Evolutionary conservation across 1,140 invertebrate genomes (phyloP).

Genomic region (Trichonephila clavata): DNA sequence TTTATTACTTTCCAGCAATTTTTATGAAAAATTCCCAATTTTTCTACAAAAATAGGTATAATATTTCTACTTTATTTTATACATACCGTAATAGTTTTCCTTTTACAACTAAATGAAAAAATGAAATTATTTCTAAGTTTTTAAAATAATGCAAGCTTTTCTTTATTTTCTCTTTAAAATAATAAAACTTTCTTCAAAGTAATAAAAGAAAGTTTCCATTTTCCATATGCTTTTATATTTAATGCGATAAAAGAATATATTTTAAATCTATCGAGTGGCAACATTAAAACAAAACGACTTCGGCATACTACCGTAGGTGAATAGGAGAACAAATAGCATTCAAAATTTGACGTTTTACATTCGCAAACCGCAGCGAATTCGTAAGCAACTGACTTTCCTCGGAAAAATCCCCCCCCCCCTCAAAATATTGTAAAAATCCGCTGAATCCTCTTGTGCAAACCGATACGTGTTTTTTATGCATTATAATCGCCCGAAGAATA

Average conservation of each 20-base stretch:
- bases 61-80: too few species aligned
- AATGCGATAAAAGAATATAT: neutral
- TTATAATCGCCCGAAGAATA: conserved; percentile 8
- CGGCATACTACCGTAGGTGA: neutral
- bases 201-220: too few species aligned
- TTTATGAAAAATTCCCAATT: too few species aligned
- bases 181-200: too few species aligned
- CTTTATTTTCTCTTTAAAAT: too few species aligned
- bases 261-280: neutral
- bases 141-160: too few species aligned
- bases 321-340: neutral
- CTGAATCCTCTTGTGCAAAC: conserved; percentile 7
- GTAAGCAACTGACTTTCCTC: neutral
- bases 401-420: neutral
- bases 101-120: too few species aligned
- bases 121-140: too few species aligned
- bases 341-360: neutral
- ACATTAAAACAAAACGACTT: neutral
- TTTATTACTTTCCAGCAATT: too few species aligned
- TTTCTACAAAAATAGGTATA: too few species aligned
- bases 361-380: conserved; percentile 6
- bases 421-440: neutral
- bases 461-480: conserved; percentile 9
- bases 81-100: too few species aligned
- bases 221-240: neutral